Evolutionary conservation across 1,140 invertebrate species (phyloP).

Genomic region (Schmidtea mediterranea): DNA sequence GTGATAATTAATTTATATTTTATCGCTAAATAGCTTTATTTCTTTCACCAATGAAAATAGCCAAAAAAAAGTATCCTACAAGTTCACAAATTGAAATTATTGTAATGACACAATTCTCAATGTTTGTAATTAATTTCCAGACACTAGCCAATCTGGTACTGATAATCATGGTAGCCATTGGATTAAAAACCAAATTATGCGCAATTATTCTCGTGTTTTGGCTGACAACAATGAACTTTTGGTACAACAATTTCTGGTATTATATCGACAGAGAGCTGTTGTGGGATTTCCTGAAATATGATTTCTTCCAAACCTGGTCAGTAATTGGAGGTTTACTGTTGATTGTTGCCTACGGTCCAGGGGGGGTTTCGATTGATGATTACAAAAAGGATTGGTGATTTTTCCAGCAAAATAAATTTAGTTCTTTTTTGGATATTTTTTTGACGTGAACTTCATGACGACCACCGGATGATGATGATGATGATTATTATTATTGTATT

Average conservation of each 20-base stretch:
- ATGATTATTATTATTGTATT: no score
- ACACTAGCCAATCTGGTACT: slow-evolving; percentile 69
- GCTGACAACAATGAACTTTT: slow-evolving; percentile 65
- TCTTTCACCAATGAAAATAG: no score
- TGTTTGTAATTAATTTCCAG: slow-evolving; percentile 30
- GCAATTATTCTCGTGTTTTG: slow-evolving; percentile 70
- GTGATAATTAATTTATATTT: no score
- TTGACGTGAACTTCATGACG: no score
- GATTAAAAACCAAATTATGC: slow-evolving; percentile 91
- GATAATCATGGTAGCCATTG: slow-evolving; percentile 81
- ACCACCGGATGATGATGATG: no score
- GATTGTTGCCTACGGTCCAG: slow-evolving; percentile 86
- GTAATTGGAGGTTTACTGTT: slow-evolving; percentile 94
- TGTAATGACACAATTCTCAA: no score
- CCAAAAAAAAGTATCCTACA: no score
- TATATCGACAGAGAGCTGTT: slow-evolving; percentile 74
- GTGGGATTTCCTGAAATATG: slow-evolving; percentile 95
- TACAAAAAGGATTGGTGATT: slow-evolving; percentile 95
- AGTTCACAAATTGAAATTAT: no score
- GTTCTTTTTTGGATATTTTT: no score
- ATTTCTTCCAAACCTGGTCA: slow-evolving; percentile 96
- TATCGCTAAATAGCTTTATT: no score
- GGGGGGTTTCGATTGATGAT: slow-evolving; percentile 94
- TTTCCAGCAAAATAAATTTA: no score
- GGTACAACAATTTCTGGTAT: slow-evolving; percentile 91